These are phyloP conservation scores for Parauchenoglanis punctatus DNA, from an alignment of 2,797 vertebrate species.

Conservation along the genomic window DNA sequence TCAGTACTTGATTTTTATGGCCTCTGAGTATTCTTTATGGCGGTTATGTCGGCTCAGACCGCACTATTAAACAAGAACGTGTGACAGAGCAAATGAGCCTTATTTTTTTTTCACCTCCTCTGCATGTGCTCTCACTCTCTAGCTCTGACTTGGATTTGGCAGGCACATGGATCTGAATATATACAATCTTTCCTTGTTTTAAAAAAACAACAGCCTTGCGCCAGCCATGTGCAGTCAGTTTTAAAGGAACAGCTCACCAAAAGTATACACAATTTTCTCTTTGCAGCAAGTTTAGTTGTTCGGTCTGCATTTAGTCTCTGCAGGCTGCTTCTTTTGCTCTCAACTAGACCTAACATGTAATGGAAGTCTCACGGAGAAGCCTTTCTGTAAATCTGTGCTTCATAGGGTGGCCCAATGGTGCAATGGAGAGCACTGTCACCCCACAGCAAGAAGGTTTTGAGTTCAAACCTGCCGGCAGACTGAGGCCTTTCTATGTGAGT, in stretches of 20 bases:
- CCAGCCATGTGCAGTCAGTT: background rate
- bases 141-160: background rate
- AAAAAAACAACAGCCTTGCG: background rate
- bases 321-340: background rate
- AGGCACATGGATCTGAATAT: constrained; percentile 20
- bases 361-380: background rate
- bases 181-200: background rate
- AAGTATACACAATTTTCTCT: background rate
- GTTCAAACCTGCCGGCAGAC: no score
- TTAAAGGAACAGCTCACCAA: background rate
- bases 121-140: constrained; percentile 6
- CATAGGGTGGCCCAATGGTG: no score
- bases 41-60: constrained; percentile 26
- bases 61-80: constrained; percentile 30
- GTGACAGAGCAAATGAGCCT: constrained; percentile 46
- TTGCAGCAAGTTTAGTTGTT: background rate
- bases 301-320: background rate
- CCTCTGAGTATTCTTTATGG: constrained; percentile 40
- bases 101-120: background rate
- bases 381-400: background rate
- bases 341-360: background rate
- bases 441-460: no score
- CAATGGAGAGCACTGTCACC: no score
- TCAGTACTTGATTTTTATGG: constrained; percentile 48
- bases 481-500: no score